Conservation (phyloP, 30 jellyfish, hydroid and myxozoan genomes). For the Hydra vulgaris region DNA sequence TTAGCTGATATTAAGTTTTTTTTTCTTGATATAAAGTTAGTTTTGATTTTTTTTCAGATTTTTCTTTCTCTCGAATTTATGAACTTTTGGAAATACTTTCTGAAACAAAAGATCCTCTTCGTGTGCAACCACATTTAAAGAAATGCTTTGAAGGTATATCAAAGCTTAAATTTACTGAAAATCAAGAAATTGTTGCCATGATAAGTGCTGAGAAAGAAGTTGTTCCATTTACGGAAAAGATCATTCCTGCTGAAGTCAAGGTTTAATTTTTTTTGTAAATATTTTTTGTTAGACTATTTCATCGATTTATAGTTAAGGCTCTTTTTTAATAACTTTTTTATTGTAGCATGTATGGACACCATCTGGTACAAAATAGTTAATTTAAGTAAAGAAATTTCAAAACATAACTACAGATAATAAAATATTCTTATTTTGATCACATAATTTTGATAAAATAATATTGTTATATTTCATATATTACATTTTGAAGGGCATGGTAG, state of each 20-base stretch:
- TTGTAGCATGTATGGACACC: too few species aligned
- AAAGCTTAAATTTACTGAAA: slow-evolving; percentile 65
- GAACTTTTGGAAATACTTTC: slow-evolving; percentile 82
- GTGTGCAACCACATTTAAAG: slow-evolving; percentile 95
- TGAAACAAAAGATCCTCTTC: slow-evolving; percentile 83
- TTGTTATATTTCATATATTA: too few species aligned
- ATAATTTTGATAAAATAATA: too few species aligned
- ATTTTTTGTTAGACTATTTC: too few species aligned
- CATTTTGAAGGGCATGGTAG: slow-evolving; percentile 75
- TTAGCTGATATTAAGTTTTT: too few species aligned
- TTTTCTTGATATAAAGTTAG: not conserved
- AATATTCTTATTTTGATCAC: too few species aligned
- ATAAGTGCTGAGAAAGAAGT: slow-evolving; percentile 86
- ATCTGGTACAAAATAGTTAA: too few species aligned
- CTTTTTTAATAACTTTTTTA: too few species aligned
- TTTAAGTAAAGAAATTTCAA: too few species aligned
- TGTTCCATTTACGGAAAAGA: slow-evolving; percentile 57
- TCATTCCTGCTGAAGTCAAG: slow-evolving; percentile 83
- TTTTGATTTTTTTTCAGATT: slow-evolving; percentile 38
- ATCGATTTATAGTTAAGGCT: too few species aligned
- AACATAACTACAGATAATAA: too few species aligned
- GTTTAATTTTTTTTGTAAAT: not conserved
- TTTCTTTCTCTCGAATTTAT: slow-evolving; percentile 78
- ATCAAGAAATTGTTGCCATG: slow-evolving; percentile 84
- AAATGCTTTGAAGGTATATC: slow-evolving; percentile 90